Conservation (phyloP, 2,797 vertebrate species). For the Fistularia tabacaria region DNA sequence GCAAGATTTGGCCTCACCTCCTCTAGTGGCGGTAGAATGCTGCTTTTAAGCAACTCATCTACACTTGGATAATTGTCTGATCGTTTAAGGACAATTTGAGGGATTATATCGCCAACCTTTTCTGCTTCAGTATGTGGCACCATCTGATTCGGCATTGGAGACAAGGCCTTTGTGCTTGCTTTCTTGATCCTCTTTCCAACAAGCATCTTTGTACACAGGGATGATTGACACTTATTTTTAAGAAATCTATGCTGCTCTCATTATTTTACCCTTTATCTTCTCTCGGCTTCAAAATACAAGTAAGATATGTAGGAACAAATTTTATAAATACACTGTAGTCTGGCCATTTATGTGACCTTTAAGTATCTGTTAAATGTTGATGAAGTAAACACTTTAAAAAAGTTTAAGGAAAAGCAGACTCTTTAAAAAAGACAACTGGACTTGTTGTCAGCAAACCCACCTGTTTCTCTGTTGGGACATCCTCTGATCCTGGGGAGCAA, state of each 20-base stretch:
- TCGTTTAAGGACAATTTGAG: constrained; percentile 72
- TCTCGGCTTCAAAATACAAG: no score
- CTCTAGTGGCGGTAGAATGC: constrained; percentile 64
- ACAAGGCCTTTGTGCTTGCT: constrained; percentile 33
- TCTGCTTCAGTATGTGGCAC: no score
- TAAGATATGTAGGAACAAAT: no score
- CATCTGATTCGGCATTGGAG: constrained; percentile 32
- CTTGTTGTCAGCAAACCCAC: constrained; percentile 15
- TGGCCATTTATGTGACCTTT: no score
- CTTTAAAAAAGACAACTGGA: not conserved
- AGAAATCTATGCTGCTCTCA: no score
- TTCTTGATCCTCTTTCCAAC: constrained; percentile 72
- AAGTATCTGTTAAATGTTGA: no score
- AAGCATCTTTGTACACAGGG: constrained; percentile 46
- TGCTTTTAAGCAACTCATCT: constrained; percentile 61
- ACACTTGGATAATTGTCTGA: constrained; percentile 29
- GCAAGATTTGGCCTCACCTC: constrained; percentile 63
- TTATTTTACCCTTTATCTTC: no score
- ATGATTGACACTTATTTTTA: not conserved
- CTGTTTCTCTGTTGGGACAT: constrained; percentile 44
- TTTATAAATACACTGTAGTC: no score
- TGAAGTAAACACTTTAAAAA: no score
- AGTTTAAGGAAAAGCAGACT: no score
- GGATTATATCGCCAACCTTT: constrained; percentile 49
- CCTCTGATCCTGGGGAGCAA: constrained; percentile 38